Base-by-base conservation (phyloP, 2,888 invertebrate genomes). In the Eurois occulta region DNA sequence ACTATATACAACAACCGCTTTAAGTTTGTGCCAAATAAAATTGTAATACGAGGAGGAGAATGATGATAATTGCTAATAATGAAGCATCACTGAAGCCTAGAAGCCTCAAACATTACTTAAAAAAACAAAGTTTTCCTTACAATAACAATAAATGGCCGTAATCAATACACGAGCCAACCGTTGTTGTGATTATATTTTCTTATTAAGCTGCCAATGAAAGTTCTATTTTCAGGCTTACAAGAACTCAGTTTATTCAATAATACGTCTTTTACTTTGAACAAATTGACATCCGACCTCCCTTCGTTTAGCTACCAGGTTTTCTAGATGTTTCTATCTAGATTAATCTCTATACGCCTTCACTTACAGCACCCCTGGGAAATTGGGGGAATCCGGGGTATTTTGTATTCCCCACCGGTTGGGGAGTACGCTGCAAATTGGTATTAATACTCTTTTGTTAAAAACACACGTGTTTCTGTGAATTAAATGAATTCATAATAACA, bases 351-450 rank as follows among this genome's bases (percentile, higher is more conserved):
- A 77, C 46, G 52, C 48, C 62, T 68, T 16, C 77, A 65, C 71
- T 72, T 77, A 81, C 77, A 81, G 68, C 82, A 35, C 80, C 81
- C 80, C 11, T 55, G 81, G 77, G 82, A 77, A 81, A 81, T 81
- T 81, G 82, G 48, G 81, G 24, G 64, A 58, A 81, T 58, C 71
- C 58, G 48, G 77, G 77, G 71, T 81, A 72, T 72, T 81, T 81
- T 68, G 77, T 77, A 65, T 68, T 81, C 75, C 48, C 35, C 35
- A n/a, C 43, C 76, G 21, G 35, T 41, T 8, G 62, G 60, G 38
- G 35, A 48, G 48, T 3, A 32, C 64, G 35, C 62, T 67, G 64
- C 80, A 81, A 81, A 76, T 81, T 71, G 80, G 76, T 76, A 64
- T 71, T 71, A 76, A 81, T 81, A 48, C 66, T 58, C 28, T 72